A percentile compares a stretch with the other conserved stretches of the same genome.
phyloP scores from a whole-genome alignment of 1,140 invertebrate genomes.

The Sogatella furcifera region DNA sequence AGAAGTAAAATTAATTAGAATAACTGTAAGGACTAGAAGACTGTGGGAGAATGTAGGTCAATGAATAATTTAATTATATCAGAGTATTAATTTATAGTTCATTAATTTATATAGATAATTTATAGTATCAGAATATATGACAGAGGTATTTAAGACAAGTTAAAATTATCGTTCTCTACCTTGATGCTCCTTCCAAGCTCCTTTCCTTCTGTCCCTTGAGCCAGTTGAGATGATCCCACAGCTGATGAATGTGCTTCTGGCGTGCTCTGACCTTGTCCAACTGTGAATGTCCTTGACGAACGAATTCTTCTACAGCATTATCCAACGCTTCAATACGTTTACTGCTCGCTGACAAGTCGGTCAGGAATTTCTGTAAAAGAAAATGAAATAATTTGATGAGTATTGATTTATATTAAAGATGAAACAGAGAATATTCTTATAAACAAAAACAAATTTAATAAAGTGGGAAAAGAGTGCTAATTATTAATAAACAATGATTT shows the following conservation, averaged over 20 bases:
- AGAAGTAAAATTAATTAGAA: no score
- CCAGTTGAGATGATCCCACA: constrained; percentile 81
- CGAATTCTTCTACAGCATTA: constrained; percentile 75
- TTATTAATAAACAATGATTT: no score
- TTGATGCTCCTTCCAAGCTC: constrained; percentile 80
- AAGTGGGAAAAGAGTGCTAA: no score
- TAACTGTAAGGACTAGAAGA: no score
- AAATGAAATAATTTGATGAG: constrained; percentile 12
- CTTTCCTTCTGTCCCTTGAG: constrained; percentile 85
- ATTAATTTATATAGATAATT: no score
- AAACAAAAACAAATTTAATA: no score
- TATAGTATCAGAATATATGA: no score
- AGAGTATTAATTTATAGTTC: no score
- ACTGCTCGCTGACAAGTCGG: constrained; percentile 85
- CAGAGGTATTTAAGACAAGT: not conserved
- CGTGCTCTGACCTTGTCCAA: constrained; percentile 69
- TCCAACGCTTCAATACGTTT: constrained; percentile 85
- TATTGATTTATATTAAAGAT: not conserved
- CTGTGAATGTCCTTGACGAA: constrained; percentile 73
- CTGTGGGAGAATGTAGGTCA: no score
- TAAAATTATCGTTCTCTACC: constrained; percentile 33
- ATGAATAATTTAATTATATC: no score
- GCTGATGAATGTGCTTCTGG: constrained; percentile 72
- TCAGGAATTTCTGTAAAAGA: constrained; percentile 73
- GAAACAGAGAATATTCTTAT: not conserved